Evolutionary conservation across 2,113 vertebrate genomes (phyloP).

Genomic region (Dromas ardeola): DNA sequence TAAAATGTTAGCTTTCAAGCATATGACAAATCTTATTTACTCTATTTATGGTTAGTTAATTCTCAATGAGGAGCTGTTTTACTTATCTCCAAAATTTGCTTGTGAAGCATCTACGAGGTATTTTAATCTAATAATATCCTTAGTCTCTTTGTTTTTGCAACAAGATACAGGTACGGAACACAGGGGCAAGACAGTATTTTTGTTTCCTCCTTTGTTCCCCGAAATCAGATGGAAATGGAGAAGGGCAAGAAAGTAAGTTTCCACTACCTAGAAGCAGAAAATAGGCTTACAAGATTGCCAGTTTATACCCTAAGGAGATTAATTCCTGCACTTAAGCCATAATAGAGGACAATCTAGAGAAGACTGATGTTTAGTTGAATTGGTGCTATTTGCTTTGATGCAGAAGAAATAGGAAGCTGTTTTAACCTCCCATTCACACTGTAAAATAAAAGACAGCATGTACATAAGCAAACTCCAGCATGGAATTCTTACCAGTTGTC

Average conservation of each 20-base stretch:
- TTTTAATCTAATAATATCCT: background rate
- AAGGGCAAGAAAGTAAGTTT: background rate
- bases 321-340: slow-evolving; percentile 27
- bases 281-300: slow-evolving; percentile 26
- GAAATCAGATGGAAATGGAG: background rate
- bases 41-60: slow-evolving; percentile 13
- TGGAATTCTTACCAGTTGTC: background rate
- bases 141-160: background rate
- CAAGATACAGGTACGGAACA: background rate
- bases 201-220: background rate
- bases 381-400: slow-evolving; percentile 7
- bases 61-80: background rate
- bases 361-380: slow-evolving; percentile 7
- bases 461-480: background rate
- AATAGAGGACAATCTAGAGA: slow-evolving; percentile 5
- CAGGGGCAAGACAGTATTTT: background rate
- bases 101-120: background rate
- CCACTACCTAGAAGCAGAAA: background rate
- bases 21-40: background rate
- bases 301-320: slow-evolving; percentile 37
- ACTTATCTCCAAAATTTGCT: background rate
- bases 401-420: slow-evolving; percentile 19
- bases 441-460: slow-evolving; percentile 5
- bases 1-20: background rate
- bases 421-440: background rate